Evolutionary conservation across 2,113 vertebrate genomes (phyloP), one percentile per base, ranked within the genome.

Genomic region (Lathamus discolor): DNA sequence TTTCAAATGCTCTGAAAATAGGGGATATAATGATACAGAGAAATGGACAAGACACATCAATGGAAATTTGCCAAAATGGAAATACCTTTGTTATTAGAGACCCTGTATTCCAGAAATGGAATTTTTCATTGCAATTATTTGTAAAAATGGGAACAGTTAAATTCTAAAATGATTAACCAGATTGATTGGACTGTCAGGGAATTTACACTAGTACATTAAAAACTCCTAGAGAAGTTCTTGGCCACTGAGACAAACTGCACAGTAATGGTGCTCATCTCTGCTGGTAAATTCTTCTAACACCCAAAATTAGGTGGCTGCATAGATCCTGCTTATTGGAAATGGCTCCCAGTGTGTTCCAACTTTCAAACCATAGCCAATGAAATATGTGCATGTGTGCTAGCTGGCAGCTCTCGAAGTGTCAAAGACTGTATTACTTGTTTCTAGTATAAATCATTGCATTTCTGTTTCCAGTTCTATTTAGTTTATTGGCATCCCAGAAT

Each of bases 401-500:
- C 35, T 66, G 29, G 39, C 25, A 85, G n/a, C 27, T 57, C 17
- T 18, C 66, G 75, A 62, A 88, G 70, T 0, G 6, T 49, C 59
- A 86, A 59, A 91, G 44, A 93, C 74, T 1, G 0, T 16, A 39
- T 61, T 73, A 66, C 7, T 83, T 2, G 1, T 73, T 93, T 44
- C 1, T 5, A n/a, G 75, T 49, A 72, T 11, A 44, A 86, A 88
- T 41, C 2, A 86, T 6, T 69, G 59, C 52, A 62, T 80, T 86
- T 20, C 55, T 44, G 24, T 61, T 84, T 82, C 61, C 35, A 67
- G 62, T 64, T 84, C 51, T 25, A 46, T 88, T 88, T 31, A 37
- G 52, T 93, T 95, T 84, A 92, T 92, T 88, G 93, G 62, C 43
- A 91, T 92, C 55, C 13, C 66, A 86, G 66, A 89, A 87, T 61